A percentile compares a stretch with the other conserved stretches of the same genome.
Conservation (phyloP, 2,797 vertebrate species). For the Danio aesculapii region DNA sequence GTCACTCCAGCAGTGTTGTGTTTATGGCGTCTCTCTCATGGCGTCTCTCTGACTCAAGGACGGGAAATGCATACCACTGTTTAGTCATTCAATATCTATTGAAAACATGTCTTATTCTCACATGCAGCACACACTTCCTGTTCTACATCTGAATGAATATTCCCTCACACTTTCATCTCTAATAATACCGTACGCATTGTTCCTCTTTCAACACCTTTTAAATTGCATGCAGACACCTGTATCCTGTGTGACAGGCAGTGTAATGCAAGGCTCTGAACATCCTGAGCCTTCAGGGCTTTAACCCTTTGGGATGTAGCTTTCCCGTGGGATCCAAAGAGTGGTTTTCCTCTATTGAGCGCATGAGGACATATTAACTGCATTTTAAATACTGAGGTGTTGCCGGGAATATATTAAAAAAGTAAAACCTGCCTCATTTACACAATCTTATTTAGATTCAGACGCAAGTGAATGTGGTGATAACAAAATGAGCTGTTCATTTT, state of each 20-base stretch:
- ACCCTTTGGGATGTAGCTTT: neutral
- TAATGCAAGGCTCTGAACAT: neutral
- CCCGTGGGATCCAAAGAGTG: neutral
- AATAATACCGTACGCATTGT: neutral
- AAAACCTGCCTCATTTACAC: no score
- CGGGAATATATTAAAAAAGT: neutral
- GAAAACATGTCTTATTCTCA: slow-evolving; percentile 62
- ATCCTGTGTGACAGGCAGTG: slow-evolving; percentile 18
- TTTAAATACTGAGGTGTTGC: neutral
- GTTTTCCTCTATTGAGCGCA: neutral
- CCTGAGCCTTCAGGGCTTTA: slow-evolving; percentile 19
- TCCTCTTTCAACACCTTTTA: slow-evolving; percentile 8
- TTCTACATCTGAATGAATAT: neutral
- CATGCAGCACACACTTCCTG: slow-evolving; percentile 48
- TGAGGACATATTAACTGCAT: neutral
- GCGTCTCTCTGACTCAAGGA: slow-evolving; percentile 52
- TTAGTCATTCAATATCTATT: slow-evolving; percentile 62
- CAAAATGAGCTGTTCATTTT: no score
- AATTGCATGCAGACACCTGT: slow-evolving; percentile 29
- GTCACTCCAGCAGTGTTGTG: slow-evolving; percentile 64
- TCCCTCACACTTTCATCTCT: slow-evolving; percentile 4
- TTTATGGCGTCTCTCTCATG: slow-evolving; percentile 25
- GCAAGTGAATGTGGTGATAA: no score
- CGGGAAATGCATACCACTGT: slow-evolving; percentile 59
- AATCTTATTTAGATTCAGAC: no score